These are phyloP conservation scores for Buathra laborator DNA, from an alignment of 2,888 invertebrate genomes.

Conservation along the genomic window DNA sequence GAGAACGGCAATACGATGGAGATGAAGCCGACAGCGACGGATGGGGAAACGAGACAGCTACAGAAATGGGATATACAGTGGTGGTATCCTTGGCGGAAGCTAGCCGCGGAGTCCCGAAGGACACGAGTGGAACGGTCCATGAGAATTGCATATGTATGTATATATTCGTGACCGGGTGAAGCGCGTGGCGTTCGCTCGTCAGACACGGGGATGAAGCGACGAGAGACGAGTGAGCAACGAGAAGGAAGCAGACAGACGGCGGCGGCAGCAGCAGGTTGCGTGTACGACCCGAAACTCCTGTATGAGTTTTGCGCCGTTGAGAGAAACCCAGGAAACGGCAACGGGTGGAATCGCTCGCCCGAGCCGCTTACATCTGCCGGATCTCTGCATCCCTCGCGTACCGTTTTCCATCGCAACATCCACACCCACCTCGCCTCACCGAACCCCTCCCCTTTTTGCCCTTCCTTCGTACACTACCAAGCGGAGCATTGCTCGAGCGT, in stretches of 20 bases:
- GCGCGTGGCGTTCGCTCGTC: conserved; percentile 60
- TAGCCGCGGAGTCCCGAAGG: conserved; percentile 53
- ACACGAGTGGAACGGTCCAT: conserved; percentile 51
- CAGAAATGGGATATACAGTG: neutral
- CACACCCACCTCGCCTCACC: neutral
- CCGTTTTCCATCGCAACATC: conserved; percentile 53
- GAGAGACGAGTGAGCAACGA: conserved; percentile 52
- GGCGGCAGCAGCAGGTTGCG: conserved; percentile 30
- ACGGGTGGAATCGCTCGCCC: conserved; percentile 59
- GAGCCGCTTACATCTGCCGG: conserved; percentile 64
- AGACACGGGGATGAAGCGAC: conserved; percentile 58
- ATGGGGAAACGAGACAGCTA: conserved; percentile 24
- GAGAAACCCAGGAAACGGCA: conserved; percentile 48
- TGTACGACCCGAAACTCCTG: conserved; percentile 24
- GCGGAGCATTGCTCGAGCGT: conserved; percentile 74
- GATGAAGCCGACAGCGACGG: conserved; percentile 16
- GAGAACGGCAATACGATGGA: conserved; percentile 29
- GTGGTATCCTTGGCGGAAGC: conserved; percentile 26
- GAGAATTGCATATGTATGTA: conserved; percentile 72
- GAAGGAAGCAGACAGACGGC: conserved; percentile 53
- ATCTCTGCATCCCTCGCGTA: conserved; percentile 38
- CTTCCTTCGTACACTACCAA: neutral
- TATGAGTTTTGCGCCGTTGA: conserved; percentile 6
- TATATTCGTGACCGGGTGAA: conserved; percentile 48
- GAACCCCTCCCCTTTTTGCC: neutral